Conservation (phyloP, 2,797 vertebrate genomes). For the Schizopygopsis pylzovi region DNA sequence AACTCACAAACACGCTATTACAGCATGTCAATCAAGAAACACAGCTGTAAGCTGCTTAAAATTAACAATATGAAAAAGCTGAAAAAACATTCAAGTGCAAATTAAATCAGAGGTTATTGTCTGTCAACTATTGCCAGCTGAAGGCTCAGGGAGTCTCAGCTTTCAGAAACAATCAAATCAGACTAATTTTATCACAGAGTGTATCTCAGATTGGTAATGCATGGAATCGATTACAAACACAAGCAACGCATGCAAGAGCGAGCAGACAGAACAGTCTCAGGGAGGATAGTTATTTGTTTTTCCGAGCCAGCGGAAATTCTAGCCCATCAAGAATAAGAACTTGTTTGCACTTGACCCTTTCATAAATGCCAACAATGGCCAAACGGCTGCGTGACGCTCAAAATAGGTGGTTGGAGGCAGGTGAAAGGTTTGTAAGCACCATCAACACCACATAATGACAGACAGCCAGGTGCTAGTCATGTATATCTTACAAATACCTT, state of each 20-base stretch:
- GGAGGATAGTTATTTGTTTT: neutral
- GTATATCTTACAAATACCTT: neutral
- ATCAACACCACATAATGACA: neutral
- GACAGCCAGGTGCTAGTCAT: neutral
- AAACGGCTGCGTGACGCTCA: neutral
- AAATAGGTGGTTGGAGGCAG: slow-evolving; percentile 13
- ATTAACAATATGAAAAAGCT: neutral
- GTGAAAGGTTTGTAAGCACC: slow-evolving; percentile 35
- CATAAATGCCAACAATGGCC: slow-evolving; percentile 12
- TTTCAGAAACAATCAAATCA: neutral
- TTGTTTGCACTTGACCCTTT: slow-evolving; percentile 29
- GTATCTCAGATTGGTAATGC: neutral
- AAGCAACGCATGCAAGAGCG: neutral
- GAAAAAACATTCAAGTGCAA: neutral
- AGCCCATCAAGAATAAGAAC: slow-evolving; percentile 42
- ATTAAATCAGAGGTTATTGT: neutral
- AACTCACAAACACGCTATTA: neutral
- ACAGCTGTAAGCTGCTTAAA: neutral
- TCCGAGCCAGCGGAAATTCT: slow-evolving; percentile 12
- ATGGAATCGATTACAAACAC: neutral
- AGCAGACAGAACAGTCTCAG: neutral
- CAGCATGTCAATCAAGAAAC: neutral
- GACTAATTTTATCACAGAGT: neutral
- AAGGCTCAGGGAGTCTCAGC: neutral
- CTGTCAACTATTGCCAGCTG: neutral